A percentile compares a stretch with the other conserved stretches of the same genome.
Conservation (phyloP, 2,888 invertebrate genomes). For the Cyaniris semiargus region DNA sequence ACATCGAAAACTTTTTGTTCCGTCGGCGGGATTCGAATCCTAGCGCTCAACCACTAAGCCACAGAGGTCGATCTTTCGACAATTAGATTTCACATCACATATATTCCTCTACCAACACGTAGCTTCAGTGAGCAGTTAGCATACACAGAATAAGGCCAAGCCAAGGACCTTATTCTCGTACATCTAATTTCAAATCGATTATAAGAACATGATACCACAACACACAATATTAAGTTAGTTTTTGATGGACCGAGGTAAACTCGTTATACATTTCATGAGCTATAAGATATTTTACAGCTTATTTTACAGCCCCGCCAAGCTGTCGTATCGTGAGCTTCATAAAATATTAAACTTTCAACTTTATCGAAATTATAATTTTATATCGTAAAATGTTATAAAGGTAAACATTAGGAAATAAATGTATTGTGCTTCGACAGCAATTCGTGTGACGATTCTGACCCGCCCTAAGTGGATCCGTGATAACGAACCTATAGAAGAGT, state of each 20-base stretch:
- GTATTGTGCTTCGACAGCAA: not conserved
- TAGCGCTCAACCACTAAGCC: no score
- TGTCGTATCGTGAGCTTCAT: conserved; percentile 26
- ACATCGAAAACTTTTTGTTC: no score
- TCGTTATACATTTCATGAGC: conserved; percentile 32
- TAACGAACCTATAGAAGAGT: no score
- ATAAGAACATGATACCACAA: not conserved
- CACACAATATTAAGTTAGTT: conserved; percentile 34
- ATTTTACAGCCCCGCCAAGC: conserved; percentile 30
- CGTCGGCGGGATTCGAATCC: no score
- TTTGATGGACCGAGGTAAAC: conserved; percentile 37
- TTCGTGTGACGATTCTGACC: not conserved
- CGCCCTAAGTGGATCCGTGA: not conserved
- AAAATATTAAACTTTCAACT: conserved; percentile 30
- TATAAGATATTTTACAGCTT: conserved; percentile 31
- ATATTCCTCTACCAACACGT: no score
- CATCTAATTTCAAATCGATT: not conserved
- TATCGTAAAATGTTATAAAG: conserved; percentile 3
- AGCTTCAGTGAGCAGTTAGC: no score
- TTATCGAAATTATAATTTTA: conserved; percentile 26
- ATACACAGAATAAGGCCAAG: no score
- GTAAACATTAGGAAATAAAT: not conserved
- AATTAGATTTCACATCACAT: no score
- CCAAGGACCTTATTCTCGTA: no score
- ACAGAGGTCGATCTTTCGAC: no score